Conservation (phyloP, 2,797 vertebrate species). For the Anolis apletophallus region DNA sequence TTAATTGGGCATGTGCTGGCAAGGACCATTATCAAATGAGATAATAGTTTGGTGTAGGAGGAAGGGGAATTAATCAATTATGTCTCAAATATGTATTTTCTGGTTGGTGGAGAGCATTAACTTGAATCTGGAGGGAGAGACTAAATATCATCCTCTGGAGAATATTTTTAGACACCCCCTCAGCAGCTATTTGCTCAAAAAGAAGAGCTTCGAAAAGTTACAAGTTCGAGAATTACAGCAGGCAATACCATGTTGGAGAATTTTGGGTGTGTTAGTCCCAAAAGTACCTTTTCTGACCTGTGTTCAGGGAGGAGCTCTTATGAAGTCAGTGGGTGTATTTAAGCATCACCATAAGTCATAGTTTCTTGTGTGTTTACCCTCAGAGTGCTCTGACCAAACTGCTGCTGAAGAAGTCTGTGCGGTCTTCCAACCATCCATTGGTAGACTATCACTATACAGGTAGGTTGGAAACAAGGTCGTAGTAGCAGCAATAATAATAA, state of each 20-base stretch:
- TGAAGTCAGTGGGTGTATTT: background rate
- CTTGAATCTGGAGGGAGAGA: background rate
- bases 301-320: background rate
- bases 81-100: background rate
- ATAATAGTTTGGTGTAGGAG: slow-evolving; percentile 5
- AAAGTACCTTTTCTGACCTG: too few species aligned
- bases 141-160: background rate
- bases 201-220: too few species aligned
- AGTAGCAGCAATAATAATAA: too few species aligned
- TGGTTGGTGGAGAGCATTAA: background rate
- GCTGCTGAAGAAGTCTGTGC: slow-evolving; percentile 86
- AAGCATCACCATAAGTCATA: background rate
- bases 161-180: background rate
- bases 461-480: slow-evolving; percentile 61
- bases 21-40: slow-evolving; percentile 23
- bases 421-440: slow-evolving; percentile 84
- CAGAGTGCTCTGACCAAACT: slow-evolving; percentile 90
- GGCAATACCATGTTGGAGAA: too few species aligned
- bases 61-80: slow-evolving; percentile 3
- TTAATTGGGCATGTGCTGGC: background rate
- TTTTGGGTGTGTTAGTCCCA: too few species aligned
- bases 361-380: slow-evolving; percentile 3
- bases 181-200: background rate
- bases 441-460: slow-evolving; percentile 95
- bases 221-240: too few species aligned